A percentile compares a stretch with the other conserved stretches of the same genome.
These are phyloP conservation scores for Drosophila imparisetae DNA, from an alignment of 2,888 invertebrate species.

Conservation along the genomic window DNA sequence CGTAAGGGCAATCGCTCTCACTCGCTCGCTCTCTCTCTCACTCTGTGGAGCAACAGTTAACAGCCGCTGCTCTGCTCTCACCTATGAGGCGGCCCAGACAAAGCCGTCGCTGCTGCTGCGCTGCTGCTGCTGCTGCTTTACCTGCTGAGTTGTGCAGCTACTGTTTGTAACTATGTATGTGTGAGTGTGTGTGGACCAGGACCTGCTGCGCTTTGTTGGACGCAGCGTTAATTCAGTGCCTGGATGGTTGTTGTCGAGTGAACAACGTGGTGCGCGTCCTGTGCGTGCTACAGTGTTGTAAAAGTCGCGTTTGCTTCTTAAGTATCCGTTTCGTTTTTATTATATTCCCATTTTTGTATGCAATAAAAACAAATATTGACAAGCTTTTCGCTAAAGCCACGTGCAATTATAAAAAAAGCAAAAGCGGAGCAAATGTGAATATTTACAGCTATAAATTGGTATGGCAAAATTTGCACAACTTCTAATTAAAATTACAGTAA, in stretches of 20 bases:
- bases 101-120: conserved; percentile 48
- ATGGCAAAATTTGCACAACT: conserved; percentile 13
- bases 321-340: conserved; percentile 50
- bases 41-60: conserved; percentile 69
- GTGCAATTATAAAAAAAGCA: conserved; percentile 46
- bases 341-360: conserved; percentile 23
- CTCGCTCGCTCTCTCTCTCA: conserved; percentile 9
- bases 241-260: conserved; percentile 84
- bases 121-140: conserved; percentile 33
- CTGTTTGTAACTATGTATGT: conserved; percentile 1
- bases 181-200: conserved; percentile 56
- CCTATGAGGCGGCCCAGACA: conserved; percentile 66
- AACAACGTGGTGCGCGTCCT: conserved; percentile 61
- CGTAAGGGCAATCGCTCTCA: neutral
- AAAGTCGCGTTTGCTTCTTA: conserved; percentile 33
- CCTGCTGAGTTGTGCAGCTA: conserved; percentile 42
- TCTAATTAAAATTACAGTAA: conserved; percentile 22
- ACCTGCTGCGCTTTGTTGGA: conserved; percentile 53
- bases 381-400: conserved; percentile 35
- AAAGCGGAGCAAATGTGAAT: neutral
- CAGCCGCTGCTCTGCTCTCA: conserved; percentile 44
- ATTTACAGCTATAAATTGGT: conserved; percentile 23
- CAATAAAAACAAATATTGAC: conserved; percentile 25
- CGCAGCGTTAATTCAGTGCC: conserved; percentile 77
- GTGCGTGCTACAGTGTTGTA: conserved; percentile 49